Conservation (phyloP, 2,888 invertebrate genomes). For the Cheilosia soror region DNA sequence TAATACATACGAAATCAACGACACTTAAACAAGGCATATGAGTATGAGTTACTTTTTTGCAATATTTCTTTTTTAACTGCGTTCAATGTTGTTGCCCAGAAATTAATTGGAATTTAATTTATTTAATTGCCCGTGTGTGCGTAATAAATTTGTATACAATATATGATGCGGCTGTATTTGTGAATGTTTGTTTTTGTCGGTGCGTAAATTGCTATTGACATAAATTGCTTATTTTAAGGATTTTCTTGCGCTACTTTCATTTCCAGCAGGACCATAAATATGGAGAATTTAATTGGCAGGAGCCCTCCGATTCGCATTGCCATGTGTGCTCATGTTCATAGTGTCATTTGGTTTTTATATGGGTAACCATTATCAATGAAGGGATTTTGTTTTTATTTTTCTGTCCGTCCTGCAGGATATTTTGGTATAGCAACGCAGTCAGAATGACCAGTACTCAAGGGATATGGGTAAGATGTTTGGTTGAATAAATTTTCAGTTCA, state of each 20-base stretch:
- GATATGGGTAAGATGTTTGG: background rate
- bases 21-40: conserved; percentile 40
- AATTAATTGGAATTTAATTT: conserved; percentile 65
- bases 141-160: conserved; percentile 11
- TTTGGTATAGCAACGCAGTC: background rate
- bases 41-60: conserved; percentile 6
- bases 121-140: conserved; percentile 55
- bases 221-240: conserved; percentile 26
- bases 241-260: conserved; percentile 20
- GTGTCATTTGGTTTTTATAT: conserved; percentile 50
- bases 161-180: background rate
- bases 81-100: background rate
- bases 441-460: too few relatives aligned
- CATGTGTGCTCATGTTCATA: conserved; percentile 26
- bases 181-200: background rate
- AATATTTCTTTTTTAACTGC: conserved; percentile 16
- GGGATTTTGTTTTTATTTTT: conserved; percentile 13
- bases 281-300: conserved; percentile 40
- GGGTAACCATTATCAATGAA: conserved; percentile 45
- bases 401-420: background rate
- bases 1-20: conserved; percentile 27
- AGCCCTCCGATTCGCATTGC: background rate
- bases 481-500: conserved; percentile 7
- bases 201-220: background rate
- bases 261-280: conserved; percentile 6